Evolutionary conservation across 2,888 invertebrate species (phyloP), one percentile per base, ranked within the genome.

Genomic region (Apantesis nais): DNA sequence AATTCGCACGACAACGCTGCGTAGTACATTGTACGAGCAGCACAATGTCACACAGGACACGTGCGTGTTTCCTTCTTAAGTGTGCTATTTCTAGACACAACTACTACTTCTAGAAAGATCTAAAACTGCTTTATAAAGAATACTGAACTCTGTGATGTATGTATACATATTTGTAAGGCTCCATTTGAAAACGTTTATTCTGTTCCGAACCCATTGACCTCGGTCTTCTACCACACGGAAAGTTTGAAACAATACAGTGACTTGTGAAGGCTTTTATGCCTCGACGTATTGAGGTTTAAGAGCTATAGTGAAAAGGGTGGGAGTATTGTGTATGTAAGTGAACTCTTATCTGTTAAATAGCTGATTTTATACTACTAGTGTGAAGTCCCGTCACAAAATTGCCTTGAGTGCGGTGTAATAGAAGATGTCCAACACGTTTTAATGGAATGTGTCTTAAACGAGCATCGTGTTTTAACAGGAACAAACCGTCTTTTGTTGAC

Each of bases 181-280:
- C 63, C 68, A 79, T 81, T 79, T 68, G 12, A 55, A 65, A 73
- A 74, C 71, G 74, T 69, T 74, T 63, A 66, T 68, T 73, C 77
- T 66, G 65, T 41, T 44, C 61, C 64, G 77, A 68, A 71, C 72
- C 72, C 66, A 79, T 81, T 80, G 82, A 80, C 79, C 82, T 74
- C 78, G 70, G 48, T 66, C 22, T 11, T 63, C 39, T 66, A 73
- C 67, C 73, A 70, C 68, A 62, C 71, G 41, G 69, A 74, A 71
- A 75, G 82, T 63, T 67, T 58, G 31, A 25, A 70, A 67, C 71
- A 71, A 71, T 67, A 25, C 31, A 41, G 62, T 41, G 37, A 39
- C 25, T 69, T 68, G 44, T 22, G 58, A 68, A 62, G 25, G 41
- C 48, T 60, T 44, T 64, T n/a, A 48, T 12, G 29, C 41, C 55